These are phyloP conservation scores for Camponotus pennsylvanicus DNA, from an alignment of 1,140 invertebrate genomes.

Conservation along the genomic window DNA sequence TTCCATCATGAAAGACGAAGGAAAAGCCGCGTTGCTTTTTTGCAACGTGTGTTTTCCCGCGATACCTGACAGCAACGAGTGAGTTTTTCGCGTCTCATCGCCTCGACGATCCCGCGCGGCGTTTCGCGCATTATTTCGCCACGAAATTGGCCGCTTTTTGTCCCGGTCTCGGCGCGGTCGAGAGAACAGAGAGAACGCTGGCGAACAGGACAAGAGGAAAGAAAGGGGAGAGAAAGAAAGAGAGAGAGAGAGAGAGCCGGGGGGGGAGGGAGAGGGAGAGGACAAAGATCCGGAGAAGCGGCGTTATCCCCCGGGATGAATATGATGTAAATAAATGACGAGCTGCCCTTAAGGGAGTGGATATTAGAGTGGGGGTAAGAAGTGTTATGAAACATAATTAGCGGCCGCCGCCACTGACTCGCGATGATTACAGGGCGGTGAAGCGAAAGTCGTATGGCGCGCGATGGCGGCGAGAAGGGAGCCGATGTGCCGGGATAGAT, in stretches of 20 bases:
- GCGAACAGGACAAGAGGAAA: conserved; percentile 26
- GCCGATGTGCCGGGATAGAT: conserved; percentile 78
- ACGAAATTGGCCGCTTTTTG: conserved; percentile 61
- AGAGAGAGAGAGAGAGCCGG: conserved; percentile 36
- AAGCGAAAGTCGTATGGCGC: conserved; percentile 80
- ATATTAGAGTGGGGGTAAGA: conserved; percentile 84
- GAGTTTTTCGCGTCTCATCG: conserved; percentile 37
- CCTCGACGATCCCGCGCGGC: background rate
- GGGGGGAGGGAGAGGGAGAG: conserved; percentile 34
- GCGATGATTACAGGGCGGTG: conserved; percentile 86
- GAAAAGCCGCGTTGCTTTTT: conserved; percentile 4
- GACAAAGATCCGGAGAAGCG: conserved; percentile 23
- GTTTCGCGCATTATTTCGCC: conserved; percentile 62
- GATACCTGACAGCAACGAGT: background rate
- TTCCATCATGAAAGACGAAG: conserved; percentile 19
- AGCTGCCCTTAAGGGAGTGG: conserved; percentile 85
- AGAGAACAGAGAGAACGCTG: conserved; percentile 22
- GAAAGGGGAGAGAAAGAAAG: background rate
- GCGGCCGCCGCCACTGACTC: conserved; percentile 85
- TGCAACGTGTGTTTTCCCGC: background rate
- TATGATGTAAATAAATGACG: conserved; percentile 86
- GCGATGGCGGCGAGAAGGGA: conserved; percentile 72
- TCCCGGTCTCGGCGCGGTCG: conserved; percentile 26
- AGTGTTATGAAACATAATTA: conserved; percentile 87
- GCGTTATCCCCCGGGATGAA: conserved; percentile 81